These are phyloP conservation scores for Tigriopus japonicus DNA, from an alignment of 1,140 invertebrate genomes.

Conservation along the genomic window DNA sequence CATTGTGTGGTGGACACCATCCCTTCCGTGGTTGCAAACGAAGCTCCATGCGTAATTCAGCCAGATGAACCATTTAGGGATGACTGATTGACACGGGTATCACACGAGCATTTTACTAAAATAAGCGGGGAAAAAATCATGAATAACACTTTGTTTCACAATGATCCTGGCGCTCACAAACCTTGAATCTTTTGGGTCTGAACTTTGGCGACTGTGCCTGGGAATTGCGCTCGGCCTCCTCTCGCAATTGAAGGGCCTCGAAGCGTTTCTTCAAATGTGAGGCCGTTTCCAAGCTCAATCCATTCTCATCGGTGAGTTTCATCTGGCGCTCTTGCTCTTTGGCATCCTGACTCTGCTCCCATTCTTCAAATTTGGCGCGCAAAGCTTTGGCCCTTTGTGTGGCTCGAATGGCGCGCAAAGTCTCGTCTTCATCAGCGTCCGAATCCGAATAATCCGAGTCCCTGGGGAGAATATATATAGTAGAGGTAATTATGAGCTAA, in stretches of 20 bases:
- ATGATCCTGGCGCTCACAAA: neutral
- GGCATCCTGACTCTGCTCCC: constrained; percentile 7
- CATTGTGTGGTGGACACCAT: too few species aligned
- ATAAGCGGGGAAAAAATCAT: too few species aligned
- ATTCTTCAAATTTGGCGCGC: constrained; percentile 15
- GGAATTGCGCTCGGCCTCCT: neutral
- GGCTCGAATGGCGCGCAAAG: constrained; percentile 2
- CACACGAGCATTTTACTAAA: too few species aligned
- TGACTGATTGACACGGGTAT: too few species aligned
- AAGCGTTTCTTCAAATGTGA: neutral
- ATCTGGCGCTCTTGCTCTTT: constrained; percentile 4
- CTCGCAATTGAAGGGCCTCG: neutral
- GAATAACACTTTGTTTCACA: neutral
- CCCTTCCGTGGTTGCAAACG: too few species aligned
- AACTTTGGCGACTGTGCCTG: neutral
- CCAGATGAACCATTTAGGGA: too few species aligned
- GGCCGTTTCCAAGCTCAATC: constrained; percentile 5
- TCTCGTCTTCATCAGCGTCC: constrained; percentile 6
- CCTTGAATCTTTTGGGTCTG: constrained; percentile 7
- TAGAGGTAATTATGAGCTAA: neutral
- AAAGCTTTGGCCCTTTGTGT: constrained; percentile 12
- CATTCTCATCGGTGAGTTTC: constrained; percentile 11
- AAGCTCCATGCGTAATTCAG: too few species aligned
- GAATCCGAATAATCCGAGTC: neutral
- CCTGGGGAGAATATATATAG: neutral